These are phyloP conservation scores for Anoncus sp. DNA, from an alignment of 2,888 invertebrate species.

Conservation along the genomic window DNA sequence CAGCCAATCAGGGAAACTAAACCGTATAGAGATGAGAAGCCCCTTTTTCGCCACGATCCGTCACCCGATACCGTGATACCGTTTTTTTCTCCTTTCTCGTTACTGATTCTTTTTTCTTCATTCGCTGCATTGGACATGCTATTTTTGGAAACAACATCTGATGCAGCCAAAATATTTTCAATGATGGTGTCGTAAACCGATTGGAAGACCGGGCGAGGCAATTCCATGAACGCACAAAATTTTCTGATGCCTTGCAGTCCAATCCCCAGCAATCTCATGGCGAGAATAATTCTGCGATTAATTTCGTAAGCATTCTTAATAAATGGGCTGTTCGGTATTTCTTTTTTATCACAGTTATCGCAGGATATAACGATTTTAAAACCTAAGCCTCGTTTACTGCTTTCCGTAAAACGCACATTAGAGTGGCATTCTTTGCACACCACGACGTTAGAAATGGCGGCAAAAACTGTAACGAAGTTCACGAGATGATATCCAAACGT, in stretches of 20 bases:
- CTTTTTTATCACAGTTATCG: slow-evolving; percentile 36
- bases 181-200: slow-evolving; percentile 6
- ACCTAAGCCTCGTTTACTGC: slow-evolving; percentile 60
- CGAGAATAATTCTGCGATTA: slow-evolving; percentile 17
- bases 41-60: slow-evolving; percentile 27
- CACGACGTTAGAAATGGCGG: slow-evolving; percentile 62
- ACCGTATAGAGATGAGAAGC: slow-evolving; percentile 44
- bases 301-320: slow-evolving; percentile 62
- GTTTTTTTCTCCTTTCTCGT: slow-evolving; percentile 13
- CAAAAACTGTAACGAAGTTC: slow-evolving; percentile 61
- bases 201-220: slow-evolving; percentile 2
- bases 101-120: slow-evolving; percentile 4
- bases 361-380: slow-evolving; percentile 64
- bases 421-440: slow-evolving; percentile 61
- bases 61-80: slow-evolving; percentile 41
- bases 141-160: slow-evolving; percentile 7
- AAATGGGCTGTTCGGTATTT: slow-evolving; percentile 58
- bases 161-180: not conserved
- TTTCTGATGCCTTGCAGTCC: slow-evolving; percentile 22
- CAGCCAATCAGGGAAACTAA: slow-evolving; percentile 37
- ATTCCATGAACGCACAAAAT: slow-evolving; percentile 30
- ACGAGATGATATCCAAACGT: slow-evolving; percentile 54
- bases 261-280: slow-evolving; percentile 29
- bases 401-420: slow-evolving; percentile 60
- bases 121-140: not conserved